phyloP scores from a whole-genome alignment of 2,113 vertebrate species.

The Bothrops jararaca region DNA sequence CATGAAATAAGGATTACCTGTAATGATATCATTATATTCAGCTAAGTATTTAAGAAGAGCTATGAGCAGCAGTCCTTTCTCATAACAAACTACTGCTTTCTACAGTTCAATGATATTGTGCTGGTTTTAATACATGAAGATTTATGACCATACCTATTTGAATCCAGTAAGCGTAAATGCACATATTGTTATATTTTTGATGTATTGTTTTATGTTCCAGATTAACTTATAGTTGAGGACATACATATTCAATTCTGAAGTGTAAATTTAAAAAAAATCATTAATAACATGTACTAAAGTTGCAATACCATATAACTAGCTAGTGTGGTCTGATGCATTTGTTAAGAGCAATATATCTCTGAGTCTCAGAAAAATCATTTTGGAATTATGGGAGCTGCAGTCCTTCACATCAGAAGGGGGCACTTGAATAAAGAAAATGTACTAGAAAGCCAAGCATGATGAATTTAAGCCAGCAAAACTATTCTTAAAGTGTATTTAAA shows the following conservation, averaged over 20 bases:
- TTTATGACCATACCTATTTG: not conserved
- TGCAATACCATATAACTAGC: not conserved
- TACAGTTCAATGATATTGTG: not conserved
- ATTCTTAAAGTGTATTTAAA: not conserved
- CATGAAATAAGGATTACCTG: not conserved
- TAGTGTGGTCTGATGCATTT: not conserved
- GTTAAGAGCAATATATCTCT: not conserved
- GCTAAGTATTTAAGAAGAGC: not conserved
- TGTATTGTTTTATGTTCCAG: not conserved
- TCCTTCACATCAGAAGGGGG: not conserved
- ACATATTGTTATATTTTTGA: not conserved
- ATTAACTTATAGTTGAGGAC: not conserved
- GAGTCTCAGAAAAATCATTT: not conserved
- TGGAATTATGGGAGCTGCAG: not conserved
- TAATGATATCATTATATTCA: not conserved
- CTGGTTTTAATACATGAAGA: not conserved
- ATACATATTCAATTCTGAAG: not conserved
- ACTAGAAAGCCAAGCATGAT: not conserved
- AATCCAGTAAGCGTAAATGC: not conserved
- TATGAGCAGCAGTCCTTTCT: not conserved
- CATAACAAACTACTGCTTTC: not conserved
- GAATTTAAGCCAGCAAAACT: constrained; percentile 16
- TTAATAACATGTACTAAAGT: not conserved
- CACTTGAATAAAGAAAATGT: not conserved
- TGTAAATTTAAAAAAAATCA: not conserved